Base-by-base conservation (phyloP, 1,140 invertebrate genomes). In the Drosophila lini region DNA sequence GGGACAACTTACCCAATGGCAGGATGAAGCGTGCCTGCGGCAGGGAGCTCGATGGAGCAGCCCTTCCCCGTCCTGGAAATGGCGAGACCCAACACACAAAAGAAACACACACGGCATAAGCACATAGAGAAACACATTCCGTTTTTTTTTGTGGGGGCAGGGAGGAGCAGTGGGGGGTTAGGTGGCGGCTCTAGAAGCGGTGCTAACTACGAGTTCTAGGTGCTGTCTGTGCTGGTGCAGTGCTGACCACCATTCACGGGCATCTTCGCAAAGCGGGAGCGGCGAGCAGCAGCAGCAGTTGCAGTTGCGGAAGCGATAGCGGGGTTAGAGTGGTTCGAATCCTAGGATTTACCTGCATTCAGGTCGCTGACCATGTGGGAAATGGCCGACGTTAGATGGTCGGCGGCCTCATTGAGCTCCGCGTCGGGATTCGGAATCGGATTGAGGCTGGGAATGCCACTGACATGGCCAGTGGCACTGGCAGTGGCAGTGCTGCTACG, bases 351-450 rank as follows among this genome's bases (percentile, higher is more conserved):
- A 96, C 96, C 97, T 94, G 97, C 97, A 93, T 99, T 98, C 31
- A 99, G 94, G 94, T 98, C 98, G 93, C 97, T 95, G 58, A 99
- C 98, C 75, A 99, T 95, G 41, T 97, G 98, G 55, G 97, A 98
- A 97, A 99, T 98, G 50, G 98, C 98, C 93, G 97, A 98, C 53
- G 98, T 98, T 57, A 98, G 97, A 53, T 97, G 98, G 93, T 99
- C 97, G 57, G 98, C 97, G 48, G 98, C 97, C 84, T 97, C 96
- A 69, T 91, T 91, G 44, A 91, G 80, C 62, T 91, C 89, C 45
- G 85, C 84, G 42, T 85, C 84, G 16, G 63, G 63, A 60, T 55
- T 78, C 50, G 74, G 31, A 57, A 36, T 67, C 61, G 62, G 61
- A 69, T 69, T 69, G 45, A 69, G 65, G 65, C 69, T 73, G 69